Evolutionary conservation across 2,888 invertebrate genomes (phyloP), one percentile per base, ranked within the genome.

Genomic region (Caenorhabditis plicata): DNA sequence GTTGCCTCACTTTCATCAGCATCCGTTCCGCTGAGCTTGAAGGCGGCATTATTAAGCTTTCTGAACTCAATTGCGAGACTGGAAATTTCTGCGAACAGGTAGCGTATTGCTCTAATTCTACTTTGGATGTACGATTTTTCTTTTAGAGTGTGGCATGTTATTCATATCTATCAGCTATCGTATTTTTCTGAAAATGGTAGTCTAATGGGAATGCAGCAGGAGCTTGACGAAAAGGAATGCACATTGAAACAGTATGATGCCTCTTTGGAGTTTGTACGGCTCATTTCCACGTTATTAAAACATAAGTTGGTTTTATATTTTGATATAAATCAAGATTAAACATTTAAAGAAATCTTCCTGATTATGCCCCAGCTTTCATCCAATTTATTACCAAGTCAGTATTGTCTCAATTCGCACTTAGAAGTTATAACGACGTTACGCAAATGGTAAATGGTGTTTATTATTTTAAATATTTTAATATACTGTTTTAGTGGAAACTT

Each of bases 211-310:
- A 60, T 76, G 44, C 71, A 77, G 61, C 58, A 65, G 36, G 77
- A 77, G 35, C 48, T 77, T 38, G 77, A 77, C n/a, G 71, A 76
- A 39, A 46, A 65, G 36, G 77, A 77, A 50, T 67, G 74, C 32
- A 36, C 54, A 4, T 36, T 38, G 19, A 70, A 68, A 26, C 47
- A 65, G 22, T 78, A 72, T 39, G 70, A 74, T 36, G 68, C 57
- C 15, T 66, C 77, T 7, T 47, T 74, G 19, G 75, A 74, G 3
- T 69, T 71, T 38, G 60, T 71, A 7, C 54, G 64, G 27, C 44
- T 78, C 36, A 40, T 78, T 29, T 47, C 64, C 11, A 52, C 66
- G 2, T 64, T 78, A 4, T 47, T 78, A 9, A 51, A 31, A 27
- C 65, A 69, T 22, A 51, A 53, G 64, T 64, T 35, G 7, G 22